A percentile compares a stretch with the other conserved stretches of the same genome.
These are phyloP conservation scores for Caradrina kadenii DNA, from an alignment of 2,888 invertebrate species.

Conservation along the genomic window DNA sequence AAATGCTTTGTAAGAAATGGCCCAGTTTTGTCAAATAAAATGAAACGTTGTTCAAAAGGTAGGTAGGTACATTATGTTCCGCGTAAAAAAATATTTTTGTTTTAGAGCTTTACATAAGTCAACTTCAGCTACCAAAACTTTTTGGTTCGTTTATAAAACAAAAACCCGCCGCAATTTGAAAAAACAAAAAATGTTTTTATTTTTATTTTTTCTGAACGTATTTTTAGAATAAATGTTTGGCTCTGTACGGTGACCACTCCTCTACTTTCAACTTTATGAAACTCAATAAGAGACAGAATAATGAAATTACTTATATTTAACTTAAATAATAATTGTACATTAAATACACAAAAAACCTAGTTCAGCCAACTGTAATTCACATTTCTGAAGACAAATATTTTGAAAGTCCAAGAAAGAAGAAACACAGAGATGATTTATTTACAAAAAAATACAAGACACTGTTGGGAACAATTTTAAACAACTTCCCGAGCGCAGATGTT, in stretches of 20 bases:
- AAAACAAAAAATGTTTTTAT: not conserved
- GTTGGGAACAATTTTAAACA: slow-evolving; percentile 43
- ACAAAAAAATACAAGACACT: slow-evolving; percentile 32
- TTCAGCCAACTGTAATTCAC: slow-evolving; percentile 33
- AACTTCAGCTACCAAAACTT: slow-evolving; percentile 19
- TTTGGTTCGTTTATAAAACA: not conserved
- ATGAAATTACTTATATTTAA: slow-evolving; percentile 11
- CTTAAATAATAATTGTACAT: slow-evolving; percentile 3
- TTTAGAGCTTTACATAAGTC: not conserved
- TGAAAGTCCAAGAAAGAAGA: slow-evolving; percentile 30
- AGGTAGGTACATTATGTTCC: too few species aligned
- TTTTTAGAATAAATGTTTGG: not conserved
- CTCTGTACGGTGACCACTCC: not conserved
- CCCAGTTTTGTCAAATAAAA: not conserved
- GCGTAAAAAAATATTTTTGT: not conserved
- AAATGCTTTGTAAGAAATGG: not conserved
- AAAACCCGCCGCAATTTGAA: not conserved
- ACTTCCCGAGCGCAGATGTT: slow-evolving; percentile 66
- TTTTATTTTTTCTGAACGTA: not conserved
- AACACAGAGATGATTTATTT: slow-evolving; percentile 52
- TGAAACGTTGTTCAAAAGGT: too few species aligned
- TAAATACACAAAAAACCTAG: slow-evolving; percentile 18
- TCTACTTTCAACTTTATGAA: not conserved
- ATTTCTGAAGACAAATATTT: slow-evolving; percentile 38
- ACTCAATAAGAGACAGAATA: slow-evolving; percentile 7